Conservation (phyloP, 2,113 vertebrate genomes). For the Gobius niger region DNA sequence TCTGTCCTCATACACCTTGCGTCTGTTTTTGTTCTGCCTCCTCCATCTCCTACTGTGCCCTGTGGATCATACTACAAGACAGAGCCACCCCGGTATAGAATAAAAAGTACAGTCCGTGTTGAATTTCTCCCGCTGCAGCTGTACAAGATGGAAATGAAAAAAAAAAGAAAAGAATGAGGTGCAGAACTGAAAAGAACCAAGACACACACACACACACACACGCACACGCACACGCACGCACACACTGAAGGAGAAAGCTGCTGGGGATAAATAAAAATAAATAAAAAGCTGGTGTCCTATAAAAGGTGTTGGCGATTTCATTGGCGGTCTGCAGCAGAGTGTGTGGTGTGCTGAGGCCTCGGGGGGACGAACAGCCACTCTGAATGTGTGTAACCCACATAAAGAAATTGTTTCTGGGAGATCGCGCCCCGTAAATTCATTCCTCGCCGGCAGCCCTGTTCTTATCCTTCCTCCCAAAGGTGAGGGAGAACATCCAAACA, state of each 20-base stretch:
- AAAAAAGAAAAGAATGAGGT: slow-evolving; percentile 9
- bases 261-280: slow-evolving; percentile 62
- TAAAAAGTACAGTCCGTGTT: slow-evolving; percentile 24
- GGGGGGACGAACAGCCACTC: slow-evolving; percentile 57
- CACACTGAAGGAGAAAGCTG: slow-evolving; percentile 14
- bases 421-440: slow-evolving; percentile 67
- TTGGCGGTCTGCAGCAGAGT: slow-evolving; percentile 52
- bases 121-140: slow-evolving; percentile 31
- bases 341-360: slow-evolving; percentile 54
- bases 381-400: slow-evolving; percentile 74
- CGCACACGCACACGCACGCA: slow-evolving; percentile 10
- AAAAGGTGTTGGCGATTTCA: slow-evolving; percentile 67
- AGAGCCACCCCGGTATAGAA: slow-evolving; percentile 27
- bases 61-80: slow-evolving; percentile 10
- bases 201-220: slow-evolving; percentile 10
- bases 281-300: slow-evolving; percentile 67
- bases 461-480: slow-evolving; percentile 70
- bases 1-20: neutral
- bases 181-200: slow-evolving; percentile 5
- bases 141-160: slow-evolving; percentile 19
- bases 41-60: slow-evolving; percentile 40
- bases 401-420: slow-evolving; percentile 74
- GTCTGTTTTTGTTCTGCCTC: slow-evolving; percentile 15
- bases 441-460: slow-evolving; percentile 60
- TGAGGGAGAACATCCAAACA: slow-evolving; percentile 63